Evolutionary conservation across 2,797 vertebrate genomes (phyloP), one percentile per base, ranked within the genome.

Genomic region (Argyrosomus regius): DNA sequence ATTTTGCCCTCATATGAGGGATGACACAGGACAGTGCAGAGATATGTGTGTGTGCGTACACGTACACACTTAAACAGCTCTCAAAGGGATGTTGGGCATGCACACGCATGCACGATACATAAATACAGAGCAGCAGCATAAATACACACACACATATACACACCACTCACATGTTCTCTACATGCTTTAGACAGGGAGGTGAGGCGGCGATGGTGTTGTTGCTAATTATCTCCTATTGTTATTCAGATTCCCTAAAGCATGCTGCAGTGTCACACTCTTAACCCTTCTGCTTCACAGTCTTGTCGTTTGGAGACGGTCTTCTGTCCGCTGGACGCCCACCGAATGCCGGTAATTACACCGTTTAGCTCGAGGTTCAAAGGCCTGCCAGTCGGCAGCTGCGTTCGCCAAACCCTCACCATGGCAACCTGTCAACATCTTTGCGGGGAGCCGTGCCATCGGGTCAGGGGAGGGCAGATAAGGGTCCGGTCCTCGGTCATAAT

Each of bases 141-240:
- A 1, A 26, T 3, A 20, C 57, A 39, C 31, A 59, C 20, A 61
- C 17, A 58, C 35, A 35, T 46, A 20, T 13, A 6, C 45, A 18
- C 31, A 17, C 43, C 5, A 6, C 73, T 56, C 73, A 31, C 87
- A 72, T 72, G 39, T 62, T 82, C 72, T 67, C 57, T 67, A 76
- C 66, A 80, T 71, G 82, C 80, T 72, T 83, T 67, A 76, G 77
- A 87, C 74, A 18, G 77, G 41, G 75, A 86, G 82, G 81, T 86
- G 90, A 89, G 83, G 83, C 68, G 31, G 80, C 48, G 71, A 85
- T 57, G 73, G 69, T 87, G 87, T 89, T 93, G 93, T 85, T 88
- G 90, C 89, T 93, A 94, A 94, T 95, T 92, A 94, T 89, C 90
- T 91, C 69, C 91, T 85, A 92, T 95, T 95, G 95, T 95, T 93